phyloP scores from a whole-genome alignment of 2,797 vertebrate species.

The Betta splendens region DNA sequence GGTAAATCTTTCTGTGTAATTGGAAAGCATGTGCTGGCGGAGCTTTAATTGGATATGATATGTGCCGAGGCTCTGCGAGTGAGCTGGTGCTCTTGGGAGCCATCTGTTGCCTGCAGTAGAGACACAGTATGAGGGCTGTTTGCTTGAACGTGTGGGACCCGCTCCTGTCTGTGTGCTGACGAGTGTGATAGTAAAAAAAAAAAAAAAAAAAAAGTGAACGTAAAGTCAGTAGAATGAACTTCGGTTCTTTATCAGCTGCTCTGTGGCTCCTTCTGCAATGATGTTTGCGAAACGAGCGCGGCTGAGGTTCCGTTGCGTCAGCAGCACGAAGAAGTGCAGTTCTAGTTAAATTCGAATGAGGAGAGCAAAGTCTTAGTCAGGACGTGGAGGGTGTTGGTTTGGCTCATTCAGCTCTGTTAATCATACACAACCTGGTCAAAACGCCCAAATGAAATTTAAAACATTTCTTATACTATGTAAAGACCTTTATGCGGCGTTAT shows the following conservation, averaged over 20 bases:
- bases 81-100: conserved; percentile 64
- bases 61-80: conserved; percentile 63
- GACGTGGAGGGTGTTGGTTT: conserved; percentile 2
- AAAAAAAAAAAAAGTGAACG: too few species aligned
- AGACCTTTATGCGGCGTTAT: neutral
- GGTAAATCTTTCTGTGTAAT: conserved; percentile 78
- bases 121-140: conserved; percentile 45
- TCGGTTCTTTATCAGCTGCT: conserved; percentile 2
- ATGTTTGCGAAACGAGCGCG: neutral
- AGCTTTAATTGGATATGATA: conserved; percentile 84
- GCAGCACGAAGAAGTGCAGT: conserved; percentile 15
- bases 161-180: conserved; percentile 8
- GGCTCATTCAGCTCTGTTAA: neutral
- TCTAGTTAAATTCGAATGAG: conserved; percentile 20
- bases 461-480: too few species aligned
- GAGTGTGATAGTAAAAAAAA: too few species aligned
- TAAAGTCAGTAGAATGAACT: conserved; percentile 1
- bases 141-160: conserved; percentile 21
- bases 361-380: neutral
- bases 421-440: neutral
- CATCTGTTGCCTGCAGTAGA: conserved; percentile 77
- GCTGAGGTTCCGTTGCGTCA: neutral
- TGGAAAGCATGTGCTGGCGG: conserved; percentile 76
- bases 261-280: neutral
- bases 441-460: too few species aligned